Conservation (phyloP, 37 sponge, comb jelly and placozoan genomes). For the Spongilla lacustris region DNA sequence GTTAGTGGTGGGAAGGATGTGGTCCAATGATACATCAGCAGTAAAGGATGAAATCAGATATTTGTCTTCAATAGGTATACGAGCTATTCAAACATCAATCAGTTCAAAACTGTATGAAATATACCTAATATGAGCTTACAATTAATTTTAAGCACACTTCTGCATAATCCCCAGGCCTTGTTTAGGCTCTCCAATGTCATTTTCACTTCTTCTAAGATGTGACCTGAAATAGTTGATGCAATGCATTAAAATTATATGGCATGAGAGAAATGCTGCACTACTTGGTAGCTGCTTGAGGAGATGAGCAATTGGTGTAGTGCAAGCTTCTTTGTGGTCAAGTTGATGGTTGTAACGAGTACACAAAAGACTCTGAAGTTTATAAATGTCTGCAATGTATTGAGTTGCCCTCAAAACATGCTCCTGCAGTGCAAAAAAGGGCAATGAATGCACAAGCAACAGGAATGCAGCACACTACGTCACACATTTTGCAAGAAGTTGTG, state of each 20-base stretch:
- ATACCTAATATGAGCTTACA: slow-evolving; percentile 22
- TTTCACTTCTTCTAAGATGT: slow-evolving; percentile 12
- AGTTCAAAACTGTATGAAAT: background rate
- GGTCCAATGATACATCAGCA: slow-evolving; percentile 29
- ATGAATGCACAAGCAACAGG: too few relatives aligned
- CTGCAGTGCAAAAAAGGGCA: slow-evolving; percentile 25
- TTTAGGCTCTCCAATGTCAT: slow-evolving; percentile 43
- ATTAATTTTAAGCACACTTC: slow-evolving; percentile 40
- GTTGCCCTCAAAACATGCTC: slow-evolving; percentile 62
- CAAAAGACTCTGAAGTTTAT: slow-evolving; percentile 62
- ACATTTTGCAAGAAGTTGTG: slow-evolving; percentile 66
- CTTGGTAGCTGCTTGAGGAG: slow-evolving; percentile 16
- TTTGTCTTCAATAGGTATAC: slow-evolving; percentile 46
- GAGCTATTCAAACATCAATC: slow-evolving; percentile 25
- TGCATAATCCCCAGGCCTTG: slow-evolving; percentile 64
- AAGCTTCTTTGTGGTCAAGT: slow-evolving; percentile 40
- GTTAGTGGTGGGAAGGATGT: slow-evolving; percentile 68
- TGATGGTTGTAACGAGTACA: slow-evolving; percentile 45
- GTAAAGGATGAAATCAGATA: slow-evolving; percentile 13
- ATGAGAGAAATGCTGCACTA: too few relatives aligned
- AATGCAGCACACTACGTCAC: background rate
- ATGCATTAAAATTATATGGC: too few relatives aligned
- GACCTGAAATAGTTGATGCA: slow-evolving; percentile 17
- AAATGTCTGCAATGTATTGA: slow-evolving; percentile 77
- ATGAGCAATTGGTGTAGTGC: slow-evolving; percentile 35